phyloP scores from a whole-genome alignment of 2,113 vertebrate genomes.

The Antechinus stuartii region DNA sequence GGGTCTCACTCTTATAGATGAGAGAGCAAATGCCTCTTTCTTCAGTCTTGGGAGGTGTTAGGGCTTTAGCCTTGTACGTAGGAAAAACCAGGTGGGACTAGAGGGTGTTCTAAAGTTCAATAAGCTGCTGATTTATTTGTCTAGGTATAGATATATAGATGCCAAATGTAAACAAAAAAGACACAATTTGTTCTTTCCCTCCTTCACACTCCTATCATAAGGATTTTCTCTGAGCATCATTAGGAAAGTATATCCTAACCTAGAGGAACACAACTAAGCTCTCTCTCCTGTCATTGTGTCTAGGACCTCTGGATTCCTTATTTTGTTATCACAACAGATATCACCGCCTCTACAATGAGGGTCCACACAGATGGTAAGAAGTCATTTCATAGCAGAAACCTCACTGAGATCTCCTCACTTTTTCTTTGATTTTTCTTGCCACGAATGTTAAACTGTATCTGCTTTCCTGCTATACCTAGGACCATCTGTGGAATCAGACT shows the following conservation, averaged over 20 bases:
- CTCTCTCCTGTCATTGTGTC: slow-evolving; percentile 11
- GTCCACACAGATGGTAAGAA: slow-evolving; percentile 93
- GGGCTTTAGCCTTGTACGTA: neutral
- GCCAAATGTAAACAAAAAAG: neutral
- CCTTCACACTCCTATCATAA: neutral
- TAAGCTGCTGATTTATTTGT: neutral
- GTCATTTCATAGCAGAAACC: neutral
- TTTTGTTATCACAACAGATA: slow-evolving; percentile 94
- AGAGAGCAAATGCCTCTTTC: neutral
- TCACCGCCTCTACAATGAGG: slow-evolving; percentile 94
- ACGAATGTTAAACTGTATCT: neutral
- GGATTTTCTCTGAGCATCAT: neutral
- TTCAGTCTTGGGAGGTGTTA: neutral
- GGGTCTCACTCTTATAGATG: neutral
- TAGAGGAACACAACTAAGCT: neutral
- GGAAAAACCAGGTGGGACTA: neutral
- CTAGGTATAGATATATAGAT: neutral
- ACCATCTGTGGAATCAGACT: neutral
- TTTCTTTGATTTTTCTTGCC: neutral
- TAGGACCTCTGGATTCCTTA: slow-evolving; percentile 97
- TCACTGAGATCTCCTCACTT: neutral
- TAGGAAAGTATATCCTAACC: neutral
- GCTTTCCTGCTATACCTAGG: neutral
- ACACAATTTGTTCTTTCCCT: neutral
- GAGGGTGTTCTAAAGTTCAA: neutral